Evolutionary conservation across 2,888 invertebrate genomes (phyloP), one percentile per base, ranked within the genome.

Genomic region (Acrobasis repandana): DNA sequence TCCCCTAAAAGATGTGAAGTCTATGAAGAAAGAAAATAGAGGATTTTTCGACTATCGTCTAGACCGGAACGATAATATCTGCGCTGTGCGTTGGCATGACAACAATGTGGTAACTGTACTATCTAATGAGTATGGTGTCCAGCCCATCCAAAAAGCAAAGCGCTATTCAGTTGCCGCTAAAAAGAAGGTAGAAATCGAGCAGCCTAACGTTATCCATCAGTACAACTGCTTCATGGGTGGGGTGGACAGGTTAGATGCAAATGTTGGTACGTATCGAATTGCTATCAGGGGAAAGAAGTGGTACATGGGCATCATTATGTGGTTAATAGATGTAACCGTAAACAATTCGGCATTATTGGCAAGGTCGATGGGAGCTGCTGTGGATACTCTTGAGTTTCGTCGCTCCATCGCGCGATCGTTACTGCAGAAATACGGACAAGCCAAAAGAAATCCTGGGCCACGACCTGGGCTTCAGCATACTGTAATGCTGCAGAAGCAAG

Each of bases 191-290:
- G 2, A 10, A 9, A 51, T 51, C n/a, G 20, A 51, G 20, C 51
- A 51, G 51, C 33, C 51, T n/a, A 14, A 10, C 28, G 18, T 18
- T 33, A 11, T 51, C 9, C 51, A 20, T 18, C 18, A 18, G 33
- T 51, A 51, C 28, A 51, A 51, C 11, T 9, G 28, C 9, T 51
- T 20, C 51, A 51, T 51, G 51, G 51, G 51, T 51, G 51, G 51
- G 20, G 51, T 51, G 8, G 51, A 51, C n/a, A 18, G 51, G 9
- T 28, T 51, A 20, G 51, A 51, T 33, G 20, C 18, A 28, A 51
- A 51, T 51, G 51, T 51, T 18, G 51, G 28, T 28, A 20, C 20
- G 10, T 51, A 51, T 28, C 51, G 51, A 9, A 51, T 34, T n/a
- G n/a, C n/a, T n/a, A n/a, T n/a, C n/a, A n/a, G n/a, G n/a, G n/a